Base-by-base conservation (phyloP, 2,888 invertebrate genomes). In the Nomada fabriciana region DNA sequence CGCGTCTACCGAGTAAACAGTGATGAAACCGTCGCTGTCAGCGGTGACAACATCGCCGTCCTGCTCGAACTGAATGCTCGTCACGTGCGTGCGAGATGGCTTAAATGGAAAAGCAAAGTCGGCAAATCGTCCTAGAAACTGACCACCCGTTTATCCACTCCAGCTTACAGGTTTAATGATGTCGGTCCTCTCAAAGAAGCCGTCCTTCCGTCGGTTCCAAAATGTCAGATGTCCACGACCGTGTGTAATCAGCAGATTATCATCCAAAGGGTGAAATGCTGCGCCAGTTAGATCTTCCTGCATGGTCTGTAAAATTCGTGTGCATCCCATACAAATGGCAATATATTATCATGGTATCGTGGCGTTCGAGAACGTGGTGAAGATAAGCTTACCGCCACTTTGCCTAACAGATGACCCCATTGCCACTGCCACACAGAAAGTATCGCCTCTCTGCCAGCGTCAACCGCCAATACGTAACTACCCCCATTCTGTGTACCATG, bases 401-500 rank as follows among this genome's bases (percentile, higher is more conserved):
- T 98, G 76, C 98, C 98, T 11, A 98, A 95, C n/a, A 98, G 95
- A 94, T 97, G 97, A 70, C 98, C 98, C 97, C 98, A 98, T 91
- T 98, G 97, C 98, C 98, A 98, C 90, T 98, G 98, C 98, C 98
- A 98, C 0, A 98, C 98, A 0, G 98, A 98, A 3, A 98, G 95
- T 83, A 98, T 97, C 91, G 98, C 97, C 93, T 98, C 98, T 67
- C 97, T 95, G 0, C 98, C 98, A 4, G 97, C 97, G 92, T 98
- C 98, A 47, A 98, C 97, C 0, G 98, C 98, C 87, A 98, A 93
- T 61, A 98, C 97, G 93, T 98, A 98, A 92, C 97, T 98, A 20
- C 98, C 98, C 1, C 98, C 97, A 91, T 98, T 98, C 98, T 98
- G 93, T 42, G 93, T 7, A 0, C 36, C 57, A 29, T 13, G 23